These are phyloP conservation scores for Penelope pileata DNA, from an alignment of 2,113 vertebrate species.

Conservation along the genomic window DNA sequence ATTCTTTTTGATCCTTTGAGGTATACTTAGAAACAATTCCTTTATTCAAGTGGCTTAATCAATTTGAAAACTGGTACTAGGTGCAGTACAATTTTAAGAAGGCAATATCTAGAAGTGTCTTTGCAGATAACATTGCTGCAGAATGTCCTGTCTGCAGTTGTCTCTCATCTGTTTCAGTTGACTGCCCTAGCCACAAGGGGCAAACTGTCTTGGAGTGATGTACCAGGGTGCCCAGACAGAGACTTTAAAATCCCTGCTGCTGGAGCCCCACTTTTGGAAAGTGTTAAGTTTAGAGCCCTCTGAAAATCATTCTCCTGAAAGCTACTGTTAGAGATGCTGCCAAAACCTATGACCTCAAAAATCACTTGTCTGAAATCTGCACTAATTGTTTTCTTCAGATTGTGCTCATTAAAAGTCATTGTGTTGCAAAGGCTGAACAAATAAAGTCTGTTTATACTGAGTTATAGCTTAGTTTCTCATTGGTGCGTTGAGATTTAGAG, in stretches of 20 bases:
- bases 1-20: neutral
- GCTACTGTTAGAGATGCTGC: neutral
- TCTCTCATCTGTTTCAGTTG: neutral
- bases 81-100: neutral
- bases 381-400: neutral
- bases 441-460: neutral
- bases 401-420: neutral
- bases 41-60: neutral
- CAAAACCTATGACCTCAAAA: neutral
- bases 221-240: neutral
- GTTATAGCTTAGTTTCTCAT: neutral
- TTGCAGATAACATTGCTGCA: neutral
- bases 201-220: neutral
- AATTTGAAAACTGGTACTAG: neutral
- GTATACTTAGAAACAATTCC: neutral
- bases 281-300: rapidly evolving
- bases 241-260: neutral
- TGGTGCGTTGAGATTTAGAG: neutral
- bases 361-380: neutral
- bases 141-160: neutral
- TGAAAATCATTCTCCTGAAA: neutral
- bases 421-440: neutral
- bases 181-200: neutral
- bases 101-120: neutral
- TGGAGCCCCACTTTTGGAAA: neutral